Evolutionary conservation across 2,797 vertebrate species (phyloP).

Genomic region (Melanotaenia nigrans): DNA sequence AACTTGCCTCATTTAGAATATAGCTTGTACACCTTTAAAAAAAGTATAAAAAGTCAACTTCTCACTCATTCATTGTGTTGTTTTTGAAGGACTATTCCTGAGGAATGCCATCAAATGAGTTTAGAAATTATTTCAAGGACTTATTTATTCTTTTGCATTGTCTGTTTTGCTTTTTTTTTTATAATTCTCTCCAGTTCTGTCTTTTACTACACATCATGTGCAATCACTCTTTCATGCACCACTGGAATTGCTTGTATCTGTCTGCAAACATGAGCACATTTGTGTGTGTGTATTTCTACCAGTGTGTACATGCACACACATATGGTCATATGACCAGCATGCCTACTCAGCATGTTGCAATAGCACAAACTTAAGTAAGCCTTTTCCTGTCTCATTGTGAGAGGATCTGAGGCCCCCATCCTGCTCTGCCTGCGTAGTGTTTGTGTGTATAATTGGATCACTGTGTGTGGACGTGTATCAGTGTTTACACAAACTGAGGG

Average conservation of each 20-base stretch:
- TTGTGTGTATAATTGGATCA: slow-evolving; percentile 40
- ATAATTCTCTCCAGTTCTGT: slow-evolving; percentile 22
- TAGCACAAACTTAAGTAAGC: slow-evolving; percentile 59
- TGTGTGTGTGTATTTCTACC: slow-evolving; percentile 2
- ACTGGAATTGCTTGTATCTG: slow-evolving; percentile 8
- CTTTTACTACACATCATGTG: slow-evolving; percentile 9
- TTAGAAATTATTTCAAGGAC: slow-evolving; percentile 8
- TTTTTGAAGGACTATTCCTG: not conserved
- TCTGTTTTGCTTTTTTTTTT: slow-evolving; percentile 20
- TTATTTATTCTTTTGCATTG: slow-evolving; percentile 20
- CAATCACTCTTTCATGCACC: slow-evolving; percentile 23
- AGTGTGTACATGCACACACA: slow-evolving; percentile 14
- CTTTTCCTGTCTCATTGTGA: slow-evolving; percentile 67
- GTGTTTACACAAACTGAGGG: slow-evolving; percentile 53
- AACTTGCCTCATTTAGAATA: slow-evolving; percentile 30
- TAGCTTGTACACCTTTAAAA: slow-evolving; percentile 27
- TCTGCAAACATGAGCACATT: slow-evolving; percentile 22
- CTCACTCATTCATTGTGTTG: slow-evolving; percentile 5
- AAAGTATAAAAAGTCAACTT: slow-evolving; percentile 20
- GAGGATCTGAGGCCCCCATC: slow-evolving; percentile 52
- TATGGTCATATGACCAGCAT: slow-evolving; percentile 55
- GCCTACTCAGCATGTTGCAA: slow-evolving; percentile 66
- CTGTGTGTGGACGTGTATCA: slow-evolving; percentile 19
- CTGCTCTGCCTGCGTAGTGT: slow-evolving; percentile 46
- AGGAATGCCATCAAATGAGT: not conserved